Percentiles rank a stretch among this genome's conserved stretches.
phyloP scores from a whole-genome alignment of 2,113 vertebrate genomes.

The Delphinapterus leucas region DNA sequence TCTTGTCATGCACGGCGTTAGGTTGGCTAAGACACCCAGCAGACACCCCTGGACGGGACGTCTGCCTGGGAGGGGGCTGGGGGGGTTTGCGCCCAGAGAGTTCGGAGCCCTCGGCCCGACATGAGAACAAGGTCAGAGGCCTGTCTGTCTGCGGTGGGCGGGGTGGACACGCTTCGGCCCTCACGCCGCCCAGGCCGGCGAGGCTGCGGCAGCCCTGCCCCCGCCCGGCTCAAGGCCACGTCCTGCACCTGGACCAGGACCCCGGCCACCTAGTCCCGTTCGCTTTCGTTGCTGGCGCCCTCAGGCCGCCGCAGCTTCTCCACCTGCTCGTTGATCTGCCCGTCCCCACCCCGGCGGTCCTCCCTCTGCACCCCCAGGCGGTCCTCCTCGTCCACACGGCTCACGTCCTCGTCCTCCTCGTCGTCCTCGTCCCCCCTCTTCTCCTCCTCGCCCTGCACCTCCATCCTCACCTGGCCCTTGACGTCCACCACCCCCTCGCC shows the following conservation, averaged over 20 bases:
- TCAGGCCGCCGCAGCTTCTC: constrained; percentile 95
- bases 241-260: too few relatives aligned
- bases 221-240: not conserved
- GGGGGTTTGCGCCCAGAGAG: not conserved
- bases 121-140: not conserved
- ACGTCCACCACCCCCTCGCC: constrained; percentile 82
- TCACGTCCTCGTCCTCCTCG: constrained; percentile 87
- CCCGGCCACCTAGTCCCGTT: constrained; percentile 88
- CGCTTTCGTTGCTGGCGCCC: constrained; percentile 94
- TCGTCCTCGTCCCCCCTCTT: constrained; percentile 82
- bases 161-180: not conserved
- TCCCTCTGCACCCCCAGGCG: constrained; percentile 90
- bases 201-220: not conserved
- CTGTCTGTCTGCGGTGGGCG: fast-evolving
- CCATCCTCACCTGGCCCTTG: constrained; percentile 94
- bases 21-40: constrained; percentile 17
- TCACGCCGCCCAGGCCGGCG: not conserved
- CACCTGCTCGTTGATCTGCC: constrained; percentile 97
- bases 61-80: not conserved
- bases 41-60: not conserved
- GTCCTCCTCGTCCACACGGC: constrained; percentile 87
- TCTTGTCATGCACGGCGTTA: constrained; percentile 49
- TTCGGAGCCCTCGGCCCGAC: not conserved
- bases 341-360: constrained; percentile 94
- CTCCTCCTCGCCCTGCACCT: constrained; percentile 96